Evolutionary conservation across 2,888 invertebrate species (phyloP).

Genomic region (Chaetogeoica ovagalla): DNA sequence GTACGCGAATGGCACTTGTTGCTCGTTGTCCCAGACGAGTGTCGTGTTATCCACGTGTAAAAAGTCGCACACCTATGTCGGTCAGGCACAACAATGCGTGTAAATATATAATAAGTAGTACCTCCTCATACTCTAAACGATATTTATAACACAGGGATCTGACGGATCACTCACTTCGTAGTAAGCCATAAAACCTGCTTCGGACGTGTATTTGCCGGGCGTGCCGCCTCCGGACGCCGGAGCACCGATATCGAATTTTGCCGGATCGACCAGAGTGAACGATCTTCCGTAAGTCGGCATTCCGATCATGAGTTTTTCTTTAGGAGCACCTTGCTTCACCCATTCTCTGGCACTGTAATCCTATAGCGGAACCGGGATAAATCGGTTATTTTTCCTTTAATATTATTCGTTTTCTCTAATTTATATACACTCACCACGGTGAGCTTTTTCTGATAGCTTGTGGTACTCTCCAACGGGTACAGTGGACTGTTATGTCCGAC

Average conservation of each 20-base stretch:
- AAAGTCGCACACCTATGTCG: slow-evolving; percentile 77
- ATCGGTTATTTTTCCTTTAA: neutral
- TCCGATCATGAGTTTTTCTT: slow-evolving; percentile 90
- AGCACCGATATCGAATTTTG: slow-evolving; percentile 90
- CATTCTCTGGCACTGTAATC: slow-evolving; percentile 89
- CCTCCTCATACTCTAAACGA: neutral
- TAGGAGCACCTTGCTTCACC: slow-evolving; percentile 90
- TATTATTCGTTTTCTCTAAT: neutral
- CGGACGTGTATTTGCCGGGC: slow-evolving; percentile 85
- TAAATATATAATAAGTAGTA: neutral
- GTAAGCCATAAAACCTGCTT: slow-evolving; percentile 92
- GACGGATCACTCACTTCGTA: slow-evolving; percentile 70
- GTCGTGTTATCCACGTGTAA: slow-evolving; percentile 87
- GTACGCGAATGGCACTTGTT: slow-evolving; percentile 94
- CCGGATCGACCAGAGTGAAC: slow-evolving; percentile 82
- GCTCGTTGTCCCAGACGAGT: slow-evolving; percentile 92
- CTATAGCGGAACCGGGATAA: slow-evolving; percentile 58
- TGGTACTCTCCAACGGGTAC: slow-evolving; percentile 84
- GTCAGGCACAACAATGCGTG: neutral
- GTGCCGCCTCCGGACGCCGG: slow-evolving; percentile 85
- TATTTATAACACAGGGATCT: neutral
- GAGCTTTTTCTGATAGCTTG: slow-evolving; percentile 88
- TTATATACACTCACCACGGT: slow-evolving; percentile 73
- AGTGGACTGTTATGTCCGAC: slow-evolving; percentile 92
- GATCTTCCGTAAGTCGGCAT: slow-evolving; percentile 93